These are phyloP conservation scores for Drosophila aff. DNA, from an alignment of 1,140 invertebrate genomes.

Conservation along the genomic window DNA sequence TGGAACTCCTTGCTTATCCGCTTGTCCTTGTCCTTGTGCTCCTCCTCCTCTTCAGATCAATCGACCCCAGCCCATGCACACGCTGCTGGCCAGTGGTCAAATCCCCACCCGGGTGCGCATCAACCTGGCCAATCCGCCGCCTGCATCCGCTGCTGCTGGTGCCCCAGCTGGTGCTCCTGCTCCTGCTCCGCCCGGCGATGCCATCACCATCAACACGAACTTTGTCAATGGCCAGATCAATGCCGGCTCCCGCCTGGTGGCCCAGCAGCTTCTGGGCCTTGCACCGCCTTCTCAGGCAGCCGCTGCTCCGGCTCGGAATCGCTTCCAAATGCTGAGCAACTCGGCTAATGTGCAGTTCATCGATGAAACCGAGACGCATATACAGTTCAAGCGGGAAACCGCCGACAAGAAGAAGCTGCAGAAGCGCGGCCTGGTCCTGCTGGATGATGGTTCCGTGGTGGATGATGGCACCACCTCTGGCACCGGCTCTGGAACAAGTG, in stretches of 20 bases:
- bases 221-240: constrained; percentile 88
- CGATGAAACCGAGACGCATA: constrained; percentile 85
- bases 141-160: not conserved
- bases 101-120: constrained; percentile 87
- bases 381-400: constrained; percentile 86
- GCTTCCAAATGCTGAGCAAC: constrained; percentile 86
- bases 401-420: constrained; percentile 57
- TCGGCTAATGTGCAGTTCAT: constrained; percentile 86
- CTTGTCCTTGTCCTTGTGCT: not conserved
- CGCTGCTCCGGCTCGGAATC: not conserved
- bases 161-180: not conserved
- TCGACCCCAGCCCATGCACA: constrained; percentile 87
- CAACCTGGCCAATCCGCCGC: constrained; percentile 85
- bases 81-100: constrained; percentile 89
- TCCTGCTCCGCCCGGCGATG: constrained; percentile 2
- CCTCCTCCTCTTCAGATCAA: constrained; percentile 63
- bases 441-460: constrained; percentile 88
- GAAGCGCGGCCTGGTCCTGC: constrained; percentile 88
- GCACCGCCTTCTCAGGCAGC: constrained; percentile 8
- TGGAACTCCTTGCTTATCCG: not conserved
- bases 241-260: constrained; percentile 86
- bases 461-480: constrained; percentile 86
- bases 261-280: constrained; percentile 86
- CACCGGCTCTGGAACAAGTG: not conserved
- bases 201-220: constrained; percentile 86